Base-by-base conservation (phyloP, 2,113 vertebrate genomes). In the Rhegmatorhina hoffmannsi region DNA sequence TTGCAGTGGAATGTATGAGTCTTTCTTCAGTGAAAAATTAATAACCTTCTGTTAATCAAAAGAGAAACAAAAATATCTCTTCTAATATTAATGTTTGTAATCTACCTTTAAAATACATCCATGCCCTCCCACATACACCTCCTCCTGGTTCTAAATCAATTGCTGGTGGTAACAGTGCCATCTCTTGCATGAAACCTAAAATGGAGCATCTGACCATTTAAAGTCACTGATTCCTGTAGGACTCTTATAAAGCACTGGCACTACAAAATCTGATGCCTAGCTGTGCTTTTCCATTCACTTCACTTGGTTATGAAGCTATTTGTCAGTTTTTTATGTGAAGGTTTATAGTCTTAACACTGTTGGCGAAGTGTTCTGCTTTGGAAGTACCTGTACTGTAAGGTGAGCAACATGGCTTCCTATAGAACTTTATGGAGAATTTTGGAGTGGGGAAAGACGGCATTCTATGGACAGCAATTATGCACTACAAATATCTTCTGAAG, bases 131-230 rank as follows among this genome's bases (percentile, higher is more conserved):
- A 94, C 93, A 43, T 53, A 75, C 38, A 56, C 73, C 91, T 86
- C 92, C 73, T 89, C 40, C 66, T 73, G 28, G 29, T 90, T 93
- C 85, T 84, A 94, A 93, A 92, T 86, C 91, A 95, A 90, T 81
- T 96, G 83, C 17, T 73, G 94, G 50, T 94, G 69, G 83, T 96
- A 90, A 93, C 90, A 94, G 94, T 95, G 94, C 83, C 88, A 90
- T 89, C 96, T 94, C 90, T 96, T 87, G 92, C 90, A 96, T 17
- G 76, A 93, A 93, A 93, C 19, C 49, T 84, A 95, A 93, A 95
- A 94, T 94, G 92, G 90, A 89, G 80, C 52, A 96, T 96, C 73
- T 93, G 86, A 69, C n/a, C 56, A 76, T 34, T 67, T 92, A 72
- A 82, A 84, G 64, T 89, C 60, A 60, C 6, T 46, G 46, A 68